phyloP scores from a whole-genome alignment of 2,888 invertebrate species.

The Drosophila melanosoma region DNA sequence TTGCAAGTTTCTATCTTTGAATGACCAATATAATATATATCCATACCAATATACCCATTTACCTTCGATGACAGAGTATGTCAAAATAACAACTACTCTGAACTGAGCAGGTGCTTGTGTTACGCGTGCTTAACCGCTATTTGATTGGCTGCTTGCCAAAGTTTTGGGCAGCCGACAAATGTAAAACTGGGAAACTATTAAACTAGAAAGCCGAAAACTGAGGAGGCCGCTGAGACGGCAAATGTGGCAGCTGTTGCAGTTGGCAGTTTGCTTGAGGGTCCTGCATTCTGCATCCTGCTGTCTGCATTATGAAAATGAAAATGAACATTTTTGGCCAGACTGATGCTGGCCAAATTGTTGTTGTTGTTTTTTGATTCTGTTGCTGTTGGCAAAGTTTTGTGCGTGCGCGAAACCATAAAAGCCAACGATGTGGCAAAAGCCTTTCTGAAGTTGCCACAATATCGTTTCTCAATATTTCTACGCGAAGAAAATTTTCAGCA shows the following conservation, averaged over 20 bases:
- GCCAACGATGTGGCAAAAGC: slow-evolving; percentile 80
- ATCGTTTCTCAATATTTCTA: slow-evolving; percentile 77
- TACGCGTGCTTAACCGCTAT: slow-evolving; percentile 62
- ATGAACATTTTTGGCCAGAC: slow-evolving; percentile 60
- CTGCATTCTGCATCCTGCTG: background rate
- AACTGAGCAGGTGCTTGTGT: slow-evolving; percentile 37
- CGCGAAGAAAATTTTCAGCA: slow-evolving; percentile 21
- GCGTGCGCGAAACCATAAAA: slow-evolving; percentile 82
- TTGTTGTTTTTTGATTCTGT: slow-evolving; percentile 34
- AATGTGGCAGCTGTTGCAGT: slow-evolving; percentile 20
- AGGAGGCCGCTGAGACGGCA: slow-evolving; percentile 24
- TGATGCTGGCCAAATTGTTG: slow-evolving; percentile 43
- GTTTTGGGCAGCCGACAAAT: slow-evolving; percentile 49
- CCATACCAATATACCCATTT: background rate
- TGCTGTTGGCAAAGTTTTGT: slow-evolving; percentile 68
- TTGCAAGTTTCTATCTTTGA: background rate
- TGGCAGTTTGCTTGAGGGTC: background rate
- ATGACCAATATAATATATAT: background rate
- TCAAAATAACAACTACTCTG: background rate
- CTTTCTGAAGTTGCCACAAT: slow-evolving; percentile 70
- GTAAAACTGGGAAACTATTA: slow-evolving; percentile 23
- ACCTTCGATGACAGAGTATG: background rate
- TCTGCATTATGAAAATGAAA: slow-evolving; percentile 43
- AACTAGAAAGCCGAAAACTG: slow-evolving; percentile 11
- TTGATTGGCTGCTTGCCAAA: slow-evolving; percentile 71